These are phyloP conservation scores for Dendrolimus kikuchii DNA, from an alignment of 1,140 invertebrate genomes.

Conservation along the genomic window DNA sequence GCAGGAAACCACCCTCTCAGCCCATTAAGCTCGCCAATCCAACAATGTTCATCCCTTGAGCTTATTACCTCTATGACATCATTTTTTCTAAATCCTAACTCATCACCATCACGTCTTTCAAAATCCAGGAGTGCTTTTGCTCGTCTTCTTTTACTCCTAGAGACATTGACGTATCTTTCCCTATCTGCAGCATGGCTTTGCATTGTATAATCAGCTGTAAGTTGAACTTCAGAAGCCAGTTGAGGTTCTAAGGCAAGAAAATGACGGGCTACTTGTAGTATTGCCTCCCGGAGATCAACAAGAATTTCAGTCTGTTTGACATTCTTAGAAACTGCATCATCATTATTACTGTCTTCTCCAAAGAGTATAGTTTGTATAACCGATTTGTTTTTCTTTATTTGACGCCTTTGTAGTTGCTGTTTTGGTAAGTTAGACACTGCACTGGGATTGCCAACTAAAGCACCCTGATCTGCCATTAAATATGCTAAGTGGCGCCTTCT, in stretches of 20 bases:
- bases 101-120: conserved; percentile 98
- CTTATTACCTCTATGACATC: conserved; percentile 98
- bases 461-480: conserved; percentile 96
- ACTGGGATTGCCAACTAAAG: conserved; percentile 92
- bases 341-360: conserved; percentile 81
- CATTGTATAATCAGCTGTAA: conserved; percentile 95
- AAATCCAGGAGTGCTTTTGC: conserved; percentile 98
- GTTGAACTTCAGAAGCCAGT: conserved; percentile 78
- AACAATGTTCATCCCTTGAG: conserved; percentile 99
- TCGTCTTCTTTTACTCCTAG: conserved; percentile 87
- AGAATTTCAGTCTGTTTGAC: conserved; percentile 95
- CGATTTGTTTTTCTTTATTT: conserved; percentile 93
- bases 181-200: conserved; percentile 96
- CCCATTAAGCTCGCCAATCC: conserved; percentile 99
- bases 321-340: conserved; percentile 96
- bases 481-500: conserved; percentile 93
- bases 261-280: conserved; percentile 90
- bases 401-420: conserved; percentile 86
- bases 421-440: conserved; percentile 92
- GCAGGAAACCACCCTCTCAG: conserved; percentile 99
- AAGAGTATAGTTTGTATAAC: conserved; percentile 92
- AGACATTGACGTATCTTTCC: conserved; percentile 94
- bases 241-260: conserved; percentile 89
- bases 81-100: conserved; percentile 98
- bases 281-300: conserved; percentile 97